Percentiles rank a stretch among this genome's conserved stretches.
These are phyloP conservation scores for Equus przewalskii DNA, from an alignment of 2,113 vertebrate genomes.

Conservation along the genomic window DNA sequence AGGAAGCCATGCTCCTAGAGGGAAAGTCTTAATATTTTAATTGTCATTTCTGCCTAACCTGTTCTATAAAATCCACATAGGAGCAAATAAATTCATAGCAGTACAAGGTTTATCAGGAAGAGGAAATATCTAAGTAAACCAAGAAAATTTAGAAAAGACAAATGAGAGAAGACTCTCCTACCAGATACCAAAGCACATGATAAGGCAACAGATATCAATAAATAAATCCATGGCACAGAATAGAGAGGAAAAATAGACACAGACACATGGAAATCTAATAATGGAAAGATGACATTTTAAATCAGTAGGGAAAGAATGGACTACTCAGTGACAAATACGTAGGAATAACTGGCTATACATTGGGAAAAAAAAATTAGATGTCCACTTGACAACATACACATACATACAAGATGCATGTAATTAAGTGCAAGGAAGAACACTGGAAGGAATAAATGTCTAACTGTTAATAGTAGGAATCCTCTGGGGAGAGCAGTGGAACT, in stretches of 20 bases:
- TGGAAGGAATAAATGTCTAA: neutral
- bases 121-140: neutral
- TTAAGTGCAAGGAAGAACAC: neutral
- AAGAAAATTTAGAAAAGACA: neutral
- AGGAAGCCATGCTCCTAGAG: neutral
- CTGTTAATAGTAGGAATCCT: neutral
- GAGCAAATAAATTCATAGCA: neutral
- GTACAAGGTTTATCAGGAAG: neutral
- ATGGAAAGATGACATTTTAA: slow-evolving; percentile 39
- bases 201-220: neutral
- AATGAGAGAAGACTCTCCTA: neutral
- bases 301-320: neutral
- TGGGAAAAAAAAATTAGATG: slow-evolving; percentile 26
- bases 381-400: neutral
- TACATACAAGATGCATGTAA: neutral
- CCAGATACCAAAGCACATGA: neutral
- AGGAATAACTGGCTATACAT: neutral
- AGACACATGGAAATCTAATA: slow-evolving; percentile 4
- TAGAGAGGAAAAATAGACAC: neutral
- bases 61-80: neutral
- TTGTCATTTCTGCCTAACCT: neutral
- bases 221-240: neutral
- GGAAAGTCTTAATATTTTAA: neutral
- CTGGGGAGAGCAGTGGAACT: neutral
- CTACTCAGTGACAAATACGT: neutral